Evolutionary conservation across 2,888 invertebrate genomes (phyloP).

Genomic region (Erpobdella octoculata): DNA sequence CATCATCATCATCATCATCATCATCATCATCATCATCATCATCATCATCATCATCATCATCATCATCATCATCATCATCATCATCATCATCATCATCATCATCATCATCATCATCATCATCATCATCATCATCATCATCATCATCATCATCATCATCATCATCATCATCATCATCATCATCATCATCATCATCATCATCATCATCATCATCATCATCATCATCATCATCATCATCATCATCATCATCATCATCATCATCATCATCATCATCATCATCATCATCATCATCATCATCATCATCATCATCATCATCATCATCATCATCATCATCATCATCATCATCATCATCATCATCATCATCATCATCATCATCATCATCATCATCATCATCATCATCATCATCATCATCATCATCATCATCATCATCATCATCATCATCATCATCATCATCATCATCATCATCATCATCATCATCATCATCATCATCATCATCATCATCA

Average conservation of each 20-base stretch:
- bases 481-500: slow-evolving; percentile 9
- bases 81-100: slow-evolving; percentile 12
- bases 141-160: slow-evolving; percentile 8
- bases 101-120: slow-evolving; percentile 22
- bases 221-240: too few relatives aligned
- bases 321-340: background rate
- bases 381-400: slow-evolving; percentile 5
- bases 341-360: slow-evolving; percentile 5
- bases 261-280: background rate
- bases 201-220: too few relatives aligned
- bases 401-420: slow-evolving; percentile 4
- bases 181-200: background rate
- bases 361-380: slow-evolving; percentile 5
- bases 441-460: slow-evolving; percentile 20
- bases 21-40: background rate
- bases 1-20: slow-evolving; percentile 1
- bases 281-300: background rate
- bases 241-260: background rate
- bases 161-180: background rate
- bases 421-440: slow-evolving; percentile 17
- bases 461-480: background rate
- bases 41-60: background rate
- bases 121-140: slow-evolving; percentile 14
- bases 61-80: background rate
- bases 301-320: background rate